phyloP scores from a whole-genome alignment of 2,113 vertebrate genomes.

The Rynchops niger region DNA sequence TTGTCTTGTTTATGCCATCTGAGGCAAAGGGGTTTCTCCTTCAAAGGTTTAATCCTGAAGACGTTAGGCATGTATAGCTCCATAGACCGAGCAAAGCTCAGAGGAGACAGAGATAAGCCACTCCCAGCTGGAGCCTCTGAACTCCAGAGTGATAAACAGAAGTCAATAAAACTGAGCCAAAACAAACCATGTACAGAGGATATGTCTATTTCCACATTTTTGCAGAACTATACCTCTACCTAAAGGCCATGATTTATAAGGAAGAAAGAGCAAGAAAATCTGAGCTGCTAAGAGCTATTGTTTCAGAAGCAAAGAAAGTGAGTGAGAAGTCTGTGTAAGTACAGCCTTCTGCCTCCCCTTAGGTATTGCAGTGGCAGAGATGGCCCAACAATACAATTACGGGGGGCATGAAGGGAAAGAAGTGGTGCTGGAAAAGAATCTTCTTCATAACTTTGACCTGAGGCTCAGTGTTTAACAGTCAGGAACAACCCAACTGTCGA shows the following conservation, averaged over 20 bases:
- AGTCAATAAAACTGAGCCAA: not conserved
- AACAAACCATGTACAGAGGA: not conserved
- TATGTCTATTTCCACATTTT: not conserved
- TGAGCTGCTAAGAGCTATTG: not conserved
- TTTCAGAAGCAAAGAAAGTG: not conserved
- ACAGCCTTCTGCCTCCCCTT: not conserved
- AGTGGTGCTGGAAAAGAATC: not conserved
- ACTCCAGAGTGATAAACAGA: not conserved
- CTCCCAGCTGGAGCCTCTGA: not conserved
- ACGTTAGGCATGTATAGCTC: not conserved
- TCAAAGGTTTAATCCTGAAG: not conserved
- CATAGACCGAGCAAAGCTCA: not conserved
- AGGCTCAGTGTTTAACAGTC: not conserved
- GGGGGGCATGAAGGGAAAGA: not conserved
- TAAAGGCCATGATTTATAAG: not conserved
- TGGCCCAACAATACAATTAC: not conserved
- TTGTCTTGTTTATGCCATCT: not conserved
- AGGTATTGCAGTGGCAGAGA: rapidly evolving
- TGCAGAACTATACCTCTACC: not conserved
- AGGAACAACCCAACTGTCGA: not conserved
- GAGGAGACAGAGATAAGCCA: not conserved
- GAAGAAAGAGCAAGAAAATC: not conserved
- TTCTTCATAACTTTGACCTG: not conserved
- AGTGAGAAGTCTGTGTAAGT: not conserved
- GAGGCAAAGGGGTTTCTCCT: not conserved